phyloP scores from a whole-genome alignment of 2,797 vertebrate genomes.

The Oreochromis mossambicus region DNA sequence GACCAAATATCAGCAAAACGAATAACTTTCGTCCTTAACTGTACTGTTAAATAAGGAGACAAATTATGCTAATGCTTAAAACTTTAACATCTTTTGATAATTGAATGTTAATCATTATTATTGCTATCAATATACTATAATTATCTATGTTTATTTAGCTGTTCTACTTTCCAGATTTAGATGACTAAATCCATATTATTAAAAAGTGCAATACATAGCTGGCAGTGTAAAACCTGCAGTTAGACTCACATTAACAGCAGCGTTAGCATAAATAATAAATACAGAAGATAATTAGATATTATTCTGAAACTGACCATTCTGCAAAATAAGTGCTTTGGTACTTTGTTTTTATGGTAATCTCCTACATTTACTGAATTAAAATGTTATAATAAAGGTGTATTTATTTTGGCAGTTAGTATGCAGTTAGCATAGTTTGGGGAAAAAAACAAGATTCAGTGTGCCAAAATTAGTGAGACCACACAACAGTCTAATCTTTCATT shows the following conservation, averaged over 20 bases:
- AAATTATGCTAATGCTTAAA: accelerated
- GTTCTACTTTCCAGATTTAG: not conserved
- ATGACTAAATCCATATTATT: not conserved
- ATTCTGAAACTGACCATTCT: not conserved
- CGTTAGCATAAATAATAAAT: not conserved
- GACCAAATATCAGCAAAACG: not conserved
- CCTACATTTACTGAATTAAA: not conserved
- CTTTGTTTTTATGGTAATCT: not conserved
- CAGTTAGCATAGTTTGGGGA: not conserved
- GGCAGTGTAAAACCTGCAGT: not conserved
- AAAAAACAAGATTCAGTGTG: not conserved
- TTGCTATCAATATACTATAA: not conserved
- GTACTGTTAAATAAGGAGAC: not conserved
- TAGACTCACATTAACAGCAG: not conserved
- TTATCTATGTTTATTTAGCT: not conserved
- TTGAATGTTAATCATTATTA: not conserved
- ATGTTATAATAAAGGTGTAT: not conserved
- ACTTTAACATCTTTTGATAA: not conserved
- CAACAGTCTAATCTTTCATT: not conserved
- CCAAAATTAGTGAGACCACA: not conserved
- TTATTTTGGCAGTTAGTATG: not conserved
- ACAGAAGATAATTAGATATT: not conserved
- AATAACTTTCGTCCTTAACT: not conserved
- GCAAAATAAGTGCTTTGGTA: not conserved
- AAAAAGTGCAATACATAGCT: not conserved